These are phyloP conservation scores for Botrylloides violaceus DNA, from an alignment of 23 tunicate species.

Conservation along the genomic window DNA sequence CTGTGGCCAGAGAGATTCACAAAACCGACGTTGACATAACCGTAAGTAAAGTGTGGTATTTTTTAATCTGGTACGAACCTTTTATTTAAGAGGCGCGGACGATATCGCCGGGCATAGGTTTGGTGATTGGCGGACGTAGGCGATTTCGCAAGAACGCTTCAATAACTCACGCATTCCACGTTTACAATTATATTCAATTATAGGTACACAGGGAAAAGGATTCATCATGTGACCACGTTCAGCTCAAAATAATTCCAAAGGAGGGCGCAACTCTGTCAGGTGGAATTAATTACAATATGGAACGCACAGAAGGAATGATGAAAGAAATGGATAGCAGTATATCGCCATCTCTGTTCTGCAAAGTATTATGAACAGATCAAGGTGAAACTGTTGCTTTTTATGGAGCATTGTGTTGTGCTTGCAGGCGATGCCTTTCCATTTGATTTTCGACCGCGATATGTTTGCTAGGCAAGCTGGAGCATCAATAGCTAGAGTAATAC, in stretches of 20 bases:
- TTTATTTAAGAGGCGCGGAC: no score
- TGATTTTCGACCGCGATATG: conserved; percentile 89
- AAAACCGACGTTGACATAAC: conserved; percentile 77
- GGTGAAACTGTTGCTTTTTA: no score
- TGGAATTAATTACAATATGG: conserved; percentile 41
- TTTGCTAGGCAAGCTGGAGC: conserved; percentile 61
- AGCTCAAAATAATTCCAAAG: conserved; percentile 60
- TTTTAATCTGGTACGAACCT: no score
- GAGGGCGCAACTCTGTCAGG: conserved; percentile 47
- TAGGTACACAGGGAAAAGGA: conserved; percentile 74
- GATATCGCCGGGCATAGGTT: no score
- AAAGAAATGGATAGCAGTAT: conserved; percentile 42
- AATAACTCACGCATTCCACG: no score
- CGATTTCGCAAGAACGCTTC: no score
- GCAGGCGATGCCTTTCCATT: conserved; percentile 80
- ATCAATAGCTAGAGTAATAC: conserved; percentile 70
- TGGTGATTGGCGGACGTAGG: no score
- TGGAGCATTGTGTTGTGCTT: not conserved
- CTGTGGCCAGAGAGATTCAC: conserved; percentile 75
- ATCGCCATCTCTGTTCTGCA: conserved; percentile 56
- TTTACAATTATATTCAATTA: not conserved
- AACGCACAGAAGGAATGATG: conserved; percentile 49
- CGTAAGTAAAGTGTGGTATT: conserved; percentile 34
- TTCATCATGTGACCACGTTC: conserved; percentile 64
- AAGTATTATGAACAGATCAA: conserved; percentile 14